These are phyloP conservation scores for Eurytoma californica DNA, from an alignment of 2,888 invertebrate genomes.

Conservation along the genomic window DNA sequence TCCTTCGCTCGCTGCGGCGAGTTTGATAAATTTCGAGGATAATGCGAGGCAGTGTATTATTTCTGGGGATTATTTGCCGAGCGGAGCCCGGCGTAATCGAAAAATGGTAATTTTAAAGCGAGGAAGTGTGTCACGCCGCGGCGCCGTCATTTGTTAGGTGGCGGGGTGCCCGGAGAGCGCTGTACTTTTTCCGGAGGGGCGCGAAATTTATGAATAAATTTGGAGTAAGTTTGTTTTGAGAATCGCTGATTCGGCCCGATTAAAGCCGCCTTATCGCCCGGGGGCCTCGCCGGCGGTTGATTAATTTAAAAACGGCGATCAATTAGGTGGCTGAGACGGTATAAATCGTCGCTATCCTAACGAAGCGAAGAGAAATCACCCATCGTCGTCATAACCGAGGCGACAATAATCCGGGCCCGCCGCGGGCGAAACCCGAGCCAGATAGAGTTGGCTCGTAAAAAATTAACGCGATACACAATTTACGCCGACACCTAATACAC, in stretches of 20 bases:
- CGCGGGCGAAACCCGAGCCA: too few species aligned
- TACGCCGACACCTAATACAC: constrained; percentile 53
- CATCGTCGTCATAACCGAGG: neutral
- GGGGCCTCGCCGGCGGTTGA: too few species aligned
- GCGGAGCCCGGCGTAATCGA: constrained; percentile 5
- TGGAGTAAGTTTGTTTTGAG: too few species aligned
- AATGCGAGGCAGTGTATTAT: neutral
- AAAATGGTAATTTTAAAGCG: constrained; percentile 37
- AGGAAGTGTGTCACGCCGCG: constrained; percentile 1
- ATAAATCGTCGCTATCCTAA: neutral
- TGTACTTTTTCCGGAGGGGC: neutral
- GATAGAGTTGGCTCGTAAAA: constrained; percentile 1
- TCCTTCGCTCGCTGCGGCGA: neutral
- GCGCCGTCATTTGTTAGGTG: constrained; percentile 5
- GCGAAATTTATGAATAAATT: neutral
- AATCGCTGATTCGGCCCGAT: too few species aligned
- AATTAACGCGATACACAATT: constrained; percentile 54
- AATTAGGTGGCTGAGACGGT: neutral
- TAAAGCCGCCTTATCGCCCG: too few species aligned
- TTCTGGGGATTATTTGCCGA: too few species aligned
- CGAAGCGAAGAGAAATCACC: constrained; percentile 4
- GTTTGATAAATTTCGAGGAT: constrained; percentile 1
- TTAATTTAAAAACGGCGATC: too few species aligned
- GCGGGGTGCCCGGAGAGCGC: neutral
- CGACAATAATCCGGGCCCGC: neutral